Base-by-base conservation (phyloP, 2,888 invertebrate genomes). In the Cyaniris semiargus region DNA sequence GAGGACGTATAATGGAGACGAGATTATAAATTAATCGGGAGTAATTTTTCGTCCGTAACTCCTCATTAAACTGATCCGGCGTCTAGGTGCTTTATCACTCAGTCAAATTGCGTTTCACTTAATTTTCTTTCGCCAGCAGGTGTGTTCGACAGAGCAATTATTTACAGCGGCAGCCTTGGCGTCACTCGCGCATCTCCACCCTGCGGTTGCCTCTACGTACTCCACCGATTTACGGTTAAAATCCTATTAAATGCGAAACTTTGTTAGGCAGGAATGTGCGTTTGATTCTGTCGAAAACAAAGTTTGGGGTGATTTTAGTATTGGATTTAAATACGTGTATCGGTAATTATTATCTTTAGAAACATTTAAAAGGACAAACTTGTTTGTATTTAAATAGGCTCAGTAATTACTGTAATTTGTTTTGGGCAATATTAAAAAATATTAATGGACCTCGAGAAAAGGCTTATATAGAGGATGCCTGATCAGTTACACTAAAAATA, bases 71-170 rank as follows among this genome's bases (percentile, higher is more conserved):
- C 88, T 90, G 90, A 93, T 93, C 90, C 90, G 89, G 83, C 82
- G 85, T 86, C 86, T 87, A 86, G 91, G 91, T 92, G 90, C 93
- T 92, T 91, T 90, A 93, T 93, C 93, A 93, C 91, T 94, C 93
- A 93, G 92, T 93, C 93, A 93, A 93, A 93, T 93, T 93, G 91
- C 92, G 92, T 93, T 93, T 90, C 92, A 89, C 93, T 93, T 94
- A 93, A 94, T 94, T 93, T 94, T 93, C 93, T 93, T 93, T 93
- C 88, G 86, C 88, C 89, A 88, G 90, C 94, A 93, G 94, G 93
- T 94, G 94, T 93, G 92, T 94, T 94, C 94, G 94, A 94, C 94
- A 92, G 90, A 92, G 92, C 92, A 93, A 93, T 94, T 94, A 94
- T 94, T 94, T 93, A 94, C 91, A 90, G 88, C 92, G 91, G 86